phyloP scores from a whole-genome alignment of 2,113 vertebrate genomes.

The Sigmodon hispidus region DNA sequence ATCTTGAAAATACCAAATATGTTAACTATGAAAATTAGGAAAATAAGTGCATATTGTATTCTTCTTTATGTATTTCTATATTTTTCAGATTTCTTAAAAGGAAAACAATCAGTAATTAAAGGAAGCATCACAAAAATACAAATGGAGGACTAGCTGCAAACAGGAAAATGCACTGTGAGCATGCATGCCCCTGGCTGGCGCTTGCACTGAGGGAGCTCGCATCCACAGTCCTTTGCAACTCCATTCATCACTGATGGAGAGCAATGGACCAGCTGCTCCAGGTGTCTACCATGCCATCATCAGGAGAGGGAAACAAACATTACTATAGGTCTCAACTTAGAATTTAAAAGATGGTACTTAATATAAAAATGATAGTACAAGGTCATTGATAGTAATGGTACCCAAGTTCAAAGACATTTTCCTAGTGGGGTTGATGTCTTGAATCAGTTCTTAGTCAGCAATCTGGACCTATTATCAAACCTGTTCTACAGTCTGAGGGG shows the following conservation, averaged over 20 bases:
- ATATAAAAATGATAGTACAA: neutral
- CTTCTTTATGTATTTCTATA: neutral
- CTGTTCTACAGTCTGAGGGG: neutral
- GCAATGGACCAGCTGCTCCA: neutral
- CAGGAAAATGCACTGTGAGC: neutral
- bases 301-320: neutral
- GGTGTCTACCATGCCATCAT: neutral
- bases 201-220: neutral
- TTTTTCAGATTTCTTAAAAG: conserved; percentile 23
- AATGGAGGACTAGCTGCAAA: neutral
- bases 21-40: neutral
- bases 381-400: neutral
- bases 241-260: neutral
- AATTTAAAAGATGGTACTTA: neutral
- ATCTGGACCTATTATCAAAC: neutral
- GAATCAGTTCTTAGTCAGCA: neutral
- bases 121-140: conserved; percentile 7
- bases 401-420: neutral
- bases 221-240: neutral
- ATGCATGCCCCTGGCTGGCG: neutral
- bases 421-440: neutral
- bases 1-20: neutral
- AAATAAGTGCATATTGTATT: neutral
- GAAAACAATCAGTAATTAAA: conserved; percentile 15
- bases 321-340: neutral